Base-by-base conservation (phyloP, 2,113 vertebrate species). In the Stictonetta naevosa region DNA sequence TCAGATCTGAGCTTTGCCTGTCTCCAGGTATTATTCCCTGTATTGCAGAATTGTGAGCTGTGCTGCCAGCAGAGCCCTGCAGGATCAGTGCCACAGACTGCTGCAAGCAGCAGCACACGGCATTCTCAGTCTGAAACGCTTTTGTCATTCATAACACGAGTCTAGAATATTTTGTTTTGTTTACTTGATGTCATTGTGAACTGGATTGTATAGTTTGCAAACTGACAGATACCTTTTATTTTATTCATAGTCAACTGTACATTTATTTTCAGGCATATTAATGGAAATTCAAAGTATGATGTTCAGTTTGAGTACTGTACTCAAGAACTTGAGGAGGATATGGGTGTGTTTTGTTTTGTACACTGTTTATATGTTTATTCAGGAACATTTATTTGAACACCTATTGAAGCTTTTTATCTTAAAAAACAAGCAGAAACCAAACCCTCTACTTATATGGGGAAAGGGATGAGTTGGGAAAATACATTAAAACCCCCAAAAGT, bases 151-250 rank as follows among this genome's bases (percentile, higher is more conserved):
- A 80, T 60, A 95, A 92, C 56, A 88, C 50, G 46, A 88, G 3
- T 33, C 74, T 60, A 31, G 56, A 88, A 94, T 93, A 92, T 96
- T 94, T 87, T 83, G 55, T 46, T 95, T 93, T 94, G 87, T 91
- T 97, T 96, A 82, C 72, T 94, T 52, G 33, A 84, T 95, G 78
- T 93, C 81, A 83, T 52, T 53, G 18, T 83, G 72, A 80, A 94
- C 3, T 19, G 75, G 74, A 86, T 73, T 33, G 2, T 71, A 67
- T 68, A 88, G 85, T 94, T 84, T 81, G 76, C 40, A 86, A 95
- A 67, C 83, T 86, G 81, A 94, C 50, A 80, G 72, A 76, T 79
- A 38, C 17, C 34, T 81, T 96, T 83, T 83, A 77, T 77, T 93
- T 88, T 75, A 80, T 91, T 78, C 64, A 20, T 8, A 86, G 82